Percentiles rank a stretch among this genome's conserved stretches.
phyloP scores from a whole-genome alignment of 2,113 vertebrate genomes.

The human region DNA sequence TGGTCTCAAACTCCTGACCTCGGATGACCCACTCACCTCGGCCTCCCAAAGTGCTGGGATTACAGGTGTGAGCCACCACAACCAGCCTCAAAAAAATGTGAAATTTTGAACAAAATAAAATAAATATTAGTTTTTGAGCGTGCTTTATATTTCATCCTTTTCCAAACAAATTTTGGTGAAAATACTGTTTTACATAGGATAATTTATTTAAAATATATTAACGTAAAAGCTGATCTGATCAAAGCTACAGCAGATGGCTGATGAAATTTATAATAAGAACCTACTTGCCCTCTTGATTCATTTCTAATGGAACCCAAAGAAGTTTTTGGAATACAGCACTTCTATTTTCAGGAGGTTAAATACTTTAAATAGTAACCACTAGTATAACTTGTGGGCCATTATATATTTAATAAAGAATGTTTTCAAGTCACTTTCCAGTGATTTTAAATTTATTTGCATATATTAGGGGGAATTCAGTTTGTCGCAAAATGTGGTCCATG shows the following conservation, averaged over 20 bases:
- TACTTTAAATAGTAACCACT: background rate
- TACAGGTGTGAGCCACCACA: no score
- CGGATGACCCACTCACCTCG: no score
- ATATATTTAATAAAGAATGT: background rate
- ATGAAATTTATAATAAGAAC: background rate
- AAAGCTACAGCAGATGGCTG: background rate
- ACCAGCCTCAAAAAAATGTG: background rate
- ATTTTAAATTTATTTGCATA: background rate
- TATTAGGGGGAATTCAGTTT: background rate
- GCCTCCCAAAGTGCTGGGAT: no score
- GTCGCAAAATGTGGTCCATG: background rate
- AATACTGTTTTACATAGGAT: background rate
- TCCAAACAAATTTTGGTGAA: background rate
- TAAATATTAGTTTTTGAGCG: background rate
- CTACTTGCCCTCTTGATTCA: background rate
- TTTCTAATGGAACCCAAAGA: background rate
- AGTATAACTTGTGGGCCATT: background rate
- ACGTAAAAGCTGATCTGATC: background rate
- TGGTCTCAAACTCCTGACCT: no score
- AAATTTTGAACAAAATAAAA: slow-evolving; percentile 40
- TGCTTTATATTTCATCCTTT: background rate
- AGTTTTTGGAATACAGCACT: background rate
- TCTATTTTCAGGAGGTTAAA: background rate
- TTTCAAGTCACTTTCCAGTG: background rate
- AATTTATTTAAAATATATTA: slow-evolving; percentile 12